Conservation (phyloP, 2,113 vertebrate species). For the Carassius gibelio region DNA sequence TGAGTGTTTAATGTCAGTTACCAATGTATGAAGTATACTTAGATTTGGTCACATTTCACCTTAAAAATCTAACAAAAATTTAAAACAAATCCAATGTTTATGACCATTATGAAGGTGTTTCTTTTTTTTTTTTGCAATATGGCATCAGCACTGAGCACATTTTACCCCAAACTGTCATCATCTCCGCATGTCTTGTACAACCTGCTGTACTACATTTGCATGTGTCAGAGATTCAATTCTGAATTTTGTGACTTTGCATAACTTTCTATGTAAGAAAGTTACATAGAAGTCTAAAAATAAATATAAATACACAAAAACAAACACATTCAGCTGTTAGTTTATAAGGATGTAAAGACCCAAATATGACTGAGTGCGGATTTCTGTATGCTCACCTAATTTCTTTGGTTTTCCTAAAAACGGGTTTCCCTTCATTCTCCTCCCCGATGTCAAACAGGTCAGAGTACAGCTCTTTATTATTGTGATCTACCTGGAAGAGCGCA, state of each 20-base stretch:
- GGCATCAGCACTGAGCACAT: too few relatives aligned
- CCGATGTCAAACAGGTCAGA: conserved; percentile 98
- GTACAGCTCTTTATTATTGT: conserved; percentile 96
- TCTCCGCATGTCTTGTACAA: too few relatives aligned
- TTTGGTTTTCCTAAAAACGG: conserved; percentile 99
- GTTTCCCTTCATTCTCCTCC: conserved; percentile 95
- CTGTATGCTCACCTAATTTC: conserved; percentile 87
- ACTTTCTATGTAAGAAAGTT: too few relatives aligned
- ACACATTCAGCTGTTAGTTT: not conserved
- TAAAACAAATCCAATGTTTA: too few relatives aligned
- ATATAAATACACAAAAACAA: not conserved
- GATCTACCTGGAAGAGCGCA: conserved; percentile 99
- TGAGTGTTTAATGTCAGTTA: conserved; percentile 20
- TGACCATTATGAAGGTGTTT: too few relatives aligned
- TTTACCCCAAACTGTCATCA: too few relatives aligned
- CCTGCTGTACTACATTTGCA: not conserved
- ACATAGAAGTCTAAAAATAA: too few relatives aligned
- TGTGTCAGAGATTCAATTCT: not conserved
- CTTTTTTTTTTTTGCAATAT: too few relatives aligned
- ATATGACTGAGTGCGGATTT: not conserved
- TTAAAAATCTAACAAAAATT: too few relatives aligned
- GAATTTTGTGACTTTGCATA: not conserved
- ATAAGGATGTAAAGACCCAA: not conserved
- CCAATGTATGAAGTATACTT: too few relatives aligned
- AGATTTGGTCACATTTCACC: not conserved